Base-by-base conservation (phyloP, 2,888 invertebrate species). In the Alloplasta piceator region DNA sequence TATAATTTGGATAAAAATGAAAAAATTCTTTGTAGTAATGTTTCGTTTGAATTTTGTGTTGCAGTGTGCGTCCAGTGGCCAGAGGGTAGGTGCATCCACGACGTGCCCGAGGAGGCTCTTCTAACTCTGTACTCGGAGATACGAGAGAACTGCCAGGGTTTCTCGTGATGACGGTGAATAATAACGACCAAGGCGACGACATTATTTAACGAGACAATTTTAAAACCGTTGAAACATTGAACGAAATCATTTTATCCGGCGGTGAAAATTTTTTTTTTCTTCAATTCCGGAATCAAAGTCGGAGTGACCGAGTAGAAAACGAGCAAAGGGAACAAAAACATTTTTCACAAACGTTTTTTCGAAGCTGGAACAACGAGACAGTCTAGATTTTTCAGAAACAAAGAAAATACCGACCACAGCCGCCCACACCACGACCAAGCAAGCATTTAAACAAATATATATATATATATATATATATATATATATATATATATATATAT, bases 11-110 rank as follows among this genome's bases (percentile, higher is more conserved):
- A 43, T n/a, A 4, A 72, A 64, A 66, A 63, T 75, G 26, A 50
- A 67, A 48, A n/a, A 43, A 64, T 43, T 68, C 5, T 56, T 12
- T 68, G 43, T 16, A 55, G 66, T 58, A 38, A 52, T 58, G 6
- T 50, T 72, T 43, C 75, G 77, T 78, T 26, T 26, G 71, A 83
- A 89, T 88, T 90, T 91, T 92, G 92, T 95, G 95, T 96, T 95
- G 92, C 96, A 95, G 97, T 97, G 93, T 97, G 97, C 94, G 96
- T 97, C 92, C 97, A 97, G 93, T 97, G 97, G 97, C 97, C 97
- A 88, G 97, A 97, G 95, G 96, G 96, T 96, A 94, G 95, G 95
- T 93, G 90, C 86, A 89, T 91, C 90, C 90, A 91, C 87, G 89
- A 91, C 86, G 90, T 91, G 88, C 89, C 90, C 48, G 89, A 90